Evolutionary conservation across 2,888 invertebrate genomes (phyloP).

Genomic region (Eumerus sabulonum): DNA sequence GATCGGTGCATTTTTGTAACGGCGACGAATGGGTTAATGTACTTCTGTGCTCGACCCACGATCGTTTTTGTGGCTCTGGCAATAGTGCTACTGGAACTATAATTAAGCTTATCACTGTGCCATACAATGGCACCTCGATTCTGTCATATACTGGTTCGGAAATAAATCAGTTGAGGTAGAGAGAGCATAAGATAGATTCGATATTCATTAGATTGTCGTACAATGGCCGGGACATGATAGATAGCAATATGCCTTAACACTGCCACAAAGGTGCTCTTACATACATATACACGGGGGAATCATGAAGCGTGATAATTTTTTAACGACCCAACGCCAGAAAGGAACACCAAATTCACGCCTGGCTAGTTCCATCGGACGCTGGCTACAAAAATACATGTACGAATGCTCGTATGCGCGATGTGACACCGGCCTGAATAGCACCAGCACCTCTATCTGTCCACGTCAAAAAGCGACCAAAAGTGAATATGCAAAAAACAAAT

Average conservation of each 20-base stretch:
- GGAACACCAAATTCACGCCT: constrained; percentile 65
- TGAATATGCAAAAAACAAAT: not conserved
- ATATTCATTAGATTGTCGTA: constrained; percentile 44
- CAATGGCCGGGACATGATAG: constrained; percentile 25
- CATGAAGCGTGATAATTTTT: constrained; percentile 67
- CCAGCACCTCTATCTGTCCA: not conserved
- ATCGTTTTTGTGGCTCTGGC: constrained; percentile 28
- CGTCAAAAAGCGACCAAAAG: not conserved
- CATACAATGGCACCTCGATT: constrained; percentile 37
- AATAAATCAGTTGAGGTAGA: constrained; percentile 66
- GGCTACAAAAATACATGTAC: constrained; percentile 35
- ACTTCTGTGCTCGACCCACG: constrained; percentile 3
- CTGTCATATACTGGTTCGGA: constrained; percentile 56
- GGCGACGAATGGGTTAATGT: constrained; percentile 52
- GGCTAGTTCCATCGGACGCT: constrained; percentile 61
- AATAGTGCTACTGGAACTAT: too few relatives aligned
- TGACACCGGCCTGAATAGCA: constrained; percentile 50
- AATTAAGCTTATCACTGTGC: too few relatives aligned
- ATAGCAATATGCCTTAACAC: constrained; percentile 12
- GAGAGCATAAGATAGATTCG: constrained; percentile 36
- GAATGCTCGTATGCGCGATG: constrained; percentile 47
- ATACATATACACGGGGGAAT: constrained; percentile 31
- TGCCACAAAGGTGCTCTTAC: not conserved
- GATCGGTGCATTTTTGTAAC: constrained; percentile 37
- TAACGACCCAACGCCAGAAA: constrained; percentile 65